Evolutionary conservation across 2,797 vertebrate genomes (phyloP).

Genomic region (Pempheris klunzingeri): DNA sequence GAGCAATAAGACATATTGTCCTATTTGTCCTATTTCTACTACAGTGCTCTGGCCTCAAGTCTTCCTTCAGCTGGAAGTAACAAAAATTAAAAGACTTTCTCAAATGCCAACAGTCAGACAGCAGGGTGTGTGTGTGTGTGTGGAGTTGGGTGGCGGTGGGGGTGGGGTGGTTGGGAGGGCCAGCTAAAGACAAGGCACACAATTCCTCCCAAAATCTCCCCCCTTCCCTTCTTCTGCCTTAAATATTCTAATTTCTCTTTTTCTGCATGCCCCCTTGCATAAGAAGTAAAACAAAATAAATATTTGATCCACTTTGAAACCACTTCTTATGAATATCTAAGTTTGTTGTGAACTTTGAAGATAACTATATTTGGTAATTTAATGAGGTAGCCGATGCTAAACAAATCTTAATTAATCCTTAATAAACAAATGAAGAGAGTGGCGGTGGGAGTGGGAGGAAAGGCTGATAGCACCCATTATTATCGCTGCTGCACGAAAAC

Average conservation of each 20-base stretch:
- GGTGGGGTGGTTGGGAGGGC: no score
- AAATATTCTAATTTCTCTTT: slow-evolving; percentile 39
- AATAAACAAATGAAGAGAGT: slow-evolving; percentile 57
- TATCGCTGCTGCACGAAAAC: slow-evolving; percentile 33
- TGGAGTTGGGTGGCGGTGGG: neutral
- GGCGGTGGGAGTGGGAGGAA: slow-evolving; percentile 24
- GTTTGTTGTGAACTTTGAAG: slow-evolving; percentile 54
- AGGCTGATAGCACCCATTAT: slow-evolving; percentile 23
- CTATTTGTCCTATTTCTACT: slow-evolving; percentile 29
- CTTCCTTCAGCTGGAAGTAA: slow-evolving; percentile 32
- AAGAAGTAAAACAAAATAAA: slow-evolving; percentile 59
- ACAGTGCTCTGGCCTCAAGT: slow-evolving; percentile 15
- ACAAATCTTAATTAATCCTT: slow-evolving; percentile 71
- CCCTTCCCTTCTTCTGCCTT: slow-evolving; percentile 2
- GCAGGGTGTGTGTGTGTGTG: no score
- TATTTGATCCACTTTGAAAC: slow-evolving; percentile 66
- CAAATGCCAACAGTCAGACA: slow-evolving; percentile 43
- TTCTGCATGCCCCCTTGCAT: slow-evolving; percentile 17
- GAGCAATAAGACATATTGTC: slow-evolving; percentile 4
- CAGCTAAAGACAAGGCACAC: slow-evolving; percentile 14
- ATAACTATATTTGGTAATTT: slow-evolving; percentile 63
- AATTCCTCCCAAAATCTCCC: slow-evolving; percentile 21
- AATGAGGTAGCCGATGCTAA: slow-evolving; percentile 63
- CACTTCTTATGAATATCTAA: slow-evolving; percentile 61
- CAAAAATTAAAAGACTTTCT: slow-evolving; percentile 22